A percentile compares a stretch with the other conserved stretches of the same genome.
These are phyloP conservation scores for Musca vetustissima DNA, from an alignment of 1,140 invertebrate species.

Conservation along the genomic window DNA sequence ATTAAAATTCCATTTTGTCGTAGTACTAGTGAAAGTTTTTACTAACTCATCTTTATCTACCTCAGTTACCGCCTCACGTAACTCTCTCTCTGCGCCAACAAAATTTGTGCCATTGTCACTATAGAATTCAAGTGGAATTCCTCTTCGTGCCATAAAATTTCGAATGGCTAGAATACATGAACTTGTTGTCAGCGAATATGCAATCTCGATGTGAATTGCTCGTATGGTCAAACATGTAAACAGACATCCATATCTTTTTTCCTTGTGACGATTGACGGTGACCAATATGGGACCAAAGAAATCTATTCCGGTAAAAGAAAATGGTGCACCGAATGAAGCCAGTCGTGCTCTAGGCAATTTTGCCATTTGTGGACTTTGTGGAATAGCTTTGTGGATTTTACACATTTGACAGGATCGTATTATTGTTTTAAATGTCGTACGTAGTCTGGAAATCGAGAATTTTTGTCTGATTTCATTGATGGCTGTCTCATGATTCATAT, in stretches of 20 bases:
- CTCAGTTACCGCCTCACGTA: not conserved
- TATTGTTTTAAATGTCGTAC: not conserved
- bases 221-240: constrained; percentile 26
- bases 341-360: not conserved
- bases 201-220: constrained; percentile 26
- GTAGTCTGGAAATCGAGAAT: not conserved
- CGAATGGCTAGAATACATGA: constrained; percentile 22
- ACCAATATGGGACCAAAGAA: constrained; percentile 44
- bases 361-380: constrained; percentile 9
- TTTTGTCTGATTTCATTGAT: constrained; percentile 19
- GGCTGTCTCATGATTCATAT: constrained; percentile 10
- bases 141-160: constrained; percentile 18
- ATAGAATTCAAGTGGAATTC: constrained; percentile 11
- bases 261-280: constrained; percentile 28
- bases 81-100: constrained; percentile 6
- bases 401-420: not conserved
- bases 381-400: not conserved
- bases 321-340: not conserved
- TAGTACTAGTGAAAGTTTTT: not conserved
- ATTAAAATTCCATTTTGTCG: constrained; percentile 19
- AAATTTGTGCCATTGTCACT: constrained; percentile 28
- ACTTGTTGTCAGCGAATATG: constrained; percentile 10
- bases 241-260: constrained; percentile 17
- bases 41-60: not conserved
- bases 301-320: not conserved